Evolutionary conservation across 2,113 vertebrate genomes (phyloP), one percentile per base, ranked within the genome.

Genomic region (Lepisosteus osseus): DNA sequence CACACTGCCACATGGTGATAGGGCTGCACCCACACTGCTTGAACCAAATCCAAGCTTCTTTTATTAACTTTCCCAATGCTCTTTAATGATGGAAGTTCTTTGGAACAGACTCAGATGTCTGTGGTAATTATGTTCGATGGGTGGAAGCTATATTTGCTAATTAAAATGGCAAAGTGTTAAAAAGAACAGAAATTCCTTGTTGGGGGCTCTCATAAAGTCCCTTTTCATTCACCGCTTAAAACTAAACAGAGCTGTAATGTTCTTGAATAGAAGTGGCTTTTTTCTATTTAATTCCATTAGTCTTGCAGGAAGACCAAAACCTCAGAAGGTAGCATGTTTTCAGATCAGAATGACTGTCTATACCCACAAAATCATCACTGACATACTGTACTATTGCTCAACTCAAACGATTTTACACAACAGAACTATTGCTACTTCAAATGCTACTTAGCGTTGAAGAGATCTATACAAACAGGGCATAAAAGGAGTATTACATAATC

Each of bases 61-160:
- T 71, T 78, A 73, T 69, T 55, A 74, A 42, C 66, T 81, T 74
- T 76, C 75, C 61, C 74, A 59, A 77, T 76, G 73, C 77, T 72
- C 62, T 64, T 64, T 80, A 79, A 85, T 65, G 72, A 80, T 61
- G 79, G 78, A 72, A 80, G 73, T 43, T 45, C 70, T 77, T 72
- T 40, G 68, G 76, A 74, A 70, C 63, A 61, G 54, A 4, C 79
- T 71, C 76, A 77, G 29, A 64, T 68, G 69, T 70, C 73, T 70
- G 69, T 29, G 17, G 62, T 64, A 64, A 64, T 64, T 64, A 41
- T 64, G 62, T 64, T 64, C 7, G 40, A 64, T 40, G 62, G 57
- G 57, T 64, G 57, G 54, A 66, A 70, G 77, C 75, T 65, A 51
- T 54, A 69, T 59, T 68, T 65, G 66, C 69, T 55, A 76, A 79